Base-by-base conservation (phyloP, 2,113 vertebrate species). In the Myiozetetes cayanensis region DNA sequence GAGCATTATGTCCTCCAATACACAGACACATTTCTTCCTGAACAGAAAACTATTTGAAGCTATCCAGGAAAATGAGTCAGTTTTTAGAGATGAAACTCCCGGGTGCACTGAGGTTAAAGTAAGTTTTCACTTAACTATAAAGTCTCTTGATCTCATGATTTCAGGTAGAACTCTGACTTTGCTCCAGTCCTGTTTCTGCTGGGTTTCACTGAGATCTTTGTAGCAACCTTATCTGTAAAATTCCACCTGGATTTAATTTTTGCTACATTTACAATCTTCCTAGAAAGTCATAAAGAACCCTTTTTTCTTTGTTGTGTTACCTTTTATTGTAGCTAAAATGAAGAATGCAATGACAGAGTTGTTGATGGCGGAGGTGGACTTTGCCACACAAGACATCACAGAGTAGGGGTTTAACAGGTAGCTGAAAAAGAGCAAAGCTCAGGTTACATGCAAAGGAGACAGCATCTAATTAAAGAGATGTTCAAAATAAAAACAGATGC, bases 351-450 rank as follows among this genome's bases (percentile, higher is more conserved):
- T 97, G 93, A 99, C 90, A 21, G 99, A 97, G 59, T 99, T 99
- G 98, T 99, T 99, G 96, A 99, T 98, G 71, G 99, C 98, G 2
- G 99, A 99, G 39, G 99, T 99, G 12, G 99, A 99, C 98, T 99
- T 99, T 88, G 99, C 99, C 66, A 99, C 99, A 88, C 99, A 99
- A 90, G 99, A 99, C 90, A 99, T 97, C 97, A 99, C 97, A 63
- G 98, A 99, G 97, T 99, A 99, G 25, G 99, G 99, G 97, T 99
- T 99, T 97, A 99, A 94, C 92, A 99, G 97, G 91, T 99, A 99
- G 97, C 99, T 99, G 97, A 25, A 97, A 96, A 89, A 97, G 9
- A 94, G 94, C 53, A 97, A 47, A 79, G 73, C 35, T 27, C 8
- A 12, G 37, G 89, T 97, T 92, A 96, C 19, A 35, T 62, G 46